These are phyloP conservation scores for Gallinago jamesoni DNA, from an alignment of 2,113 vertebrate species.

Conservation along the genomic window DNA sequence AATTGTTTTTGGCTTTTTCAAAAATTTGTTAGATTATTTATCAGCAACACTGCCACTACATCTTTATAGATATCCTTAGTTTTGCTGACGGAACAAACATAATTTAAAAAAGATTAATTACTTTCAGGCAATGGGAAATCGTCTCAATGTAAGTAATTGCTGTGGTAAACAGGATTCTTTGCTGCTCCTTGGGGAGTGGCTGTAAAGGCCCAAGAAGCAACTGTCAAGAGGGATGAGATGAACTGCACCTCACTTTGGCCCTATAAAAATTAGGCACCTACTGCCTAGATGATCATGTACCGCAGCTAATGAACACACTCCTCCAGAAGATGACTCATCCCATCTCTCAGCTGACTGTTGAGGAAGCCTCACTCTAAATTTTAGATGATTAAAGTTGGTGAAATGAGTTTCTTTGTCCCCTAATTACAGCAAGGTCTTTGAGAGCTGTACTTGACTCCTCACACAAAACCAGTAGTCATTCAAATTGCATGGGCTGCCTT, in stretches of 20 bases:
- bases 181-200: rapidly evolving
- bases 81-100: neutral
- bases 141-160: neutral
- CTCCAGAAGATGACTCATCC: neutral
- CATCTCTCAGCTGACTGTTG: neutral
- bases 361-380: neutral
- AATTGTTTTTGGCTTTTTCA: neutral
- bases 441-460: neutral
- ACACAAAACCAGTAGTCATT: neutral
- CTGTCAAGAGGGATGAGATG: neutral
- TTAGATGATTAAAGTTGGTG: neutral
- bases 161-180: neutral
- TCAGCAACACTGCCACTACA: neutral
- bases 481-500: neutral
- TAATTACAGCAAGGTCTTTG: neutral
- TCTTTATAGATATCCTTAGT: neutral
- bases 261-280: neutral
- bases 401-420: neutral
- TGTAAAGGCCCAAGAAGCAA: neutral
- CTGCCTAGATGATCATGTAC: neutral
- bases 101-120: neutral
- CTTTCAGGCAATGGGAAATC: neutral
- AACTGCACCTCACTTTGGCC: neutral
- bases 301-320: neutral
- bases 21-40: neutral